These are phyloP conservation scores for Acrobasis consociella DNA, from an alignment of 2,888 invertebrate genomes.

Conservation along the genomic window DNA sequence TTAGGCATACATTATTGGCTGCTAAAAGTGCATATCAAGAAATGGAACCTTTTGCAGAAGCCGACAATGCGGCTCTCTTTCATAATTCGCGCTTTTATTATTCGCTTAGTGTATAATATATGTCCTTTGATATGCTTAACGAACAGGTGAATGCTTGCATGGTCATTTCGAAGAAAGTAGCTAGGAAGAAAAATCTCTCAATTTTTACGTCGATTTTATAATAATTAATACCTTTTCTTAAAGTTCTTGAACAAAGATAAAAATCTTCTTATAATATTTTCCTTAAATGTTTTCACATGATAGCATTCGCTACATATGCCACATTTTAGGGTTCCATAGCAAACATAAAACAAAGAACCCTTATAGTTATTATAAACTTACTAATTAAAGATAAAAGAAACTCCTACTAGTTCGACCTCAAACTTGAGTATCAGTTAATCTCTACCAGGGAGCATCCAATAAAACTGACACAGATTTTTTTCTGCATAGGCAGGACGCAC, in stretches of 20 bases:
- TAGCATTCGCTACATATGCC: no score
- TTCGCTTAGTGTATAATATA: slow-evolving; percentile 27
- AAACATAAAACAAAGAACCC: no score
- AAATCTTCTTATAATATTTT: no score
- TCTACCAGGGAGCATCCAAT: slow-evolving; percentile 30
- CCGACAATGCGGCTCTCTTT: slow-evolving; percentile 55
- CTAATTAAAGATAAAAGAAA: not conserved
- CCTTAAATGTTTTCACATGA: no score
- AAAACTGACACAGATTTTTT: slow-evolving; percentile 48
- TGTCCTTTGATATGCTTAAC: slow-evolving; percentile 22
- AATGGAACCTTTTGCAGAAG: slow-evolving; percentile 48
- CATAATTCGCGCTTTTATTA: slow-evolving; percentile 34
- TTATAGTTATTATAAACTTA: no score
- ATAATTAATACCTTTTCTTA: no score
- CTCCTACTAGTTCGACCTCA: not conserved
- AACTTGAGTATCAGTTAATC: slow-evolving; percentile 12
- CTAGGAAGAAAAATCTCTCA: not conserved
- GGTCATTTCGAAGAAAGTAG: slow-evolving; percentile 8
- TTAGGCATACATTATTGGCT: slow-evolving; percentile 58
- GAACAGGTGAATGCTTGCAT: slow-evolving; percentile 14
- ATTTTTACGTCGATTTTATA: not conserved
- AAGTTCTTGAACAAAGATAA: no score
- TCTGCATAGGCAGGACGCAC: slow-evolving; percentile 64
- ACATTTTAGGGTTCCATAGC: no score
- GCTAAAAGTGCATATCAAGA: slow-evolving; percentile 51